These are phyloP conservation scores for Masticophis lateralis DNA, from an alignment of 2,797 vertebrate genomes.

Conservation along the genomic window DNA sequence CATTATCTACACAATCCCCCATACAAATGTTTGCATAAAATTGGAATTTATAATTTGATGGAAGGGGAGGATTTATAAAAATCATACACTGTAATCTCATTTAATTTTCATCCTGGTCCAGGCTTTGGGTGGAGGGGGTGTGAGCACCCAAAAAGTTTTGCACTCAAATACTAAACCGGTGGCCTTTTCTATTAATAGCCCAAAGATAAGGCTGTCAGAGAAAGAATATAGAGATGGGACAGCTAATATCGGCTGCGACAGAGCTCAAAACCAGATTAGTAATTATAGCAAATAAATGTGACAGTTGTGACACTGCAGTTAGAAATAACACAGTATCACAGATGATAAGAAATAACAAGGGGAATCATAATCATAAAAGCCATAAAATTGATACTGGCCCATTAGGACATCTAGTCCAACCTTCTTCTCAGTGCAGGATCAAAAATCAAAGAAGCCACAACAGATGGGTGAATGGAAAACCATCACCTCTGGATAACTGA, in stretches of 20 bases:
- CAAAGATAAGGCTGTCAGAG: not conserved
- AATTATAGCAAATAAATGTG: not conserved
- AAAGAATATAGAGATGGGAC: not conserved
- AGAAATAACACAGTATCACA: conserved; percentile 6
- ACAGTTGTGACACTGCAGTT: conserved; percentile 10
- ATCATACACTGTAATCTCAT: not conserved
- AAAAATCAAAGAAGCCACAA: not conserved
- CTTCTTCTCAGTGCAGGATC: not conserved
- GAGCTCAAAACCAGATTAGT: not conserved
- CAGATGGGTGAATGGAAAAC: not conserved
- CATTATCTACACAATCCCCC: not conserved
- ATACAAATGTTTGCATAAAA: not conserved
- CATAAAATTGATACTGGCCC: not conserved
- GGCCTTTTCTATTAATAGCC: not conserved
- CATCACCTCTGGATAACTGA: not conserved
- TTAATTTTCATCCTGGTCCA: not conserved
- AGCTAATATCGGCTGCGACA: not conserved
- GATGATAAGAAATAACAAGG: not conserved
- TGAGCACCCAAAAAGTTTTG: not conserved
- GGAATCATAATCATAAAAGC: not conserved
- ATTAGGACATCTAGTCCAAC: not conserved
- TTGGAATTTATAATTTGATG: not conserved
- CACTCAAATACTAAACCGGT: not conserved
- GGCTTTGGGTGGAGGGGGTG: not conserved
- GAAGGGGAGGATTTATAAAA: not conserved